Evolutionary conservation across 1,140 invertebrate species (phyloP).

Genomic region (Trichonephila clavata): DNA sequence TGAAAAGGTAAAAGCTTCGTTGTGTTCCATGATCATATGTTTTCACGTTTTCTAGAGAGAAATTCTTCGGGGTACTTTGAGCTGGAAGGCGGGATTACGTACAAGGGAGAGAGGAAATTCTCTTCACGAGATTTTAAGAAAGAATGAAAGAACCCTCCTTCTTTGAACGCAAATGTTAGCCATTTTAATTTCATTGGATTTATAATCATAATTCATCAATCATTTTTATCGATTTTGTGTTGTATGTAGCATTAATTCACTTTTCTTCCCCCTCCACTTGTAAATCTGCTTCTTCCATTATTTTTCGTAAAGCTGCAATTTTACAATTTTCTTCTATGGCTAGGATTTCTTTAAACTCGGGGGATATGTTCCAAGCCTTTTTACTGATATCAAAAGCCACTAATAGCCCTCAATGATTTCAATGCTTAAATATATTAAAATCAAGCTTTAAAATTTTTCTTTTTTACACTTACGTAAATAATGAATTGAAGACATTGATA

Average conservation of each 20-base stretch:
- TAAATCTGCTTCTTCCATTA: not conserved
- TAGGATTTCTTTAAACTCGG: too few relatives aligned
- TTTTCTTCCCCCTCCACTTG: not conserved
- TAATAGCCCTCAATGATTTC: too few relatives aligned
- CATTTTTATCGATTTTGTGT: constrained; percentile 23
- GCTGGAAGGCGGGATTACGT: not conserved
- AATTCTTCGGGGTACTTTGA: not conserved
- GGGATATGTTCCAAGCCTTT: too few relatives aligned
- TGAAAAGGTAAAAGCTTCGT: not conserved
- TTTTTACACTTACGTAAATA: too few relatives aligned
- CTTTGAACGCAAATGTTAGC: not conserved
- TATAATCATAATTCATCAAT: not conserved
- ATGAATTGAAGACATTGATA: too few relatives aligned
- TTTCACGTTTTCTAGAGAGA: not conserved
- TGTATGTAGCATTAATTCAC: not conserved
- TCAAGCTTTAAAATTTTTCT: too few relatives aligned
- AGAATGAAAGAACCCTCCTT: not conserved
- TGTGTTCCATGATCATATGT: constrained; percentile 21
- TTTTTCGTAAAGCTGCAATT: too few relatives aligned
- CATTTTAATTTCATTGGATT: not conserved
- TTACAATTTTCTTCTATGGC: too few relatives aligned
- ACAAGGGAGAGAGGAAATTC: not conserved
- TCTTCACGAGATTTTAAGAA: not conserved
- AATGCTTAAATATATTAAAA: too few relatives aligned
- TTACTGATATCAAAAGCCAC: too few relatives aligned